These are phyloP conservation scores for Allygus modestus DNA, from an alignment of 2,888 invertebrate genomes.

Conservation along the genomic window DNA sequence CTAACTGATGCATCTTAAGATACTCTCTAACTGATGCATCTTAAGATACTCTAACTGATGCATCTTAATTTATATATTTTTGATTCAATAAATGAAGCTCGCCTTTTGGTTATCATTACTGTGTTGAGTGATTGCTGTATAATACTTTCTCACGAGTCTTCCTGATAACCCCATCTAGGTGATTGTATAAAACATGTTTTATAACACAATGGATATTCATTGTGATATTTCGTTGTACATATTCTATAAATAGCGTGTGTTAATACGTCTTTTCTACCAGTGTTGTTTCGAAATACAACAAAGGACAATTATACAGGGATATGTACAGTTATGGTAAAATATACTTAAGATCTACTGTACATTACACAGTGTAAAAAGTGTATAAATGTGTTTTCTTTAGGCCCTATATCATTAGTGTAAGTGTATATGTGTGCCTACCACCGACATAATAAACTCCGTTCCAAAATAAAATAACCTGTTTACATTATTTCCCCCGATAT, in stretches of 20 bases:
- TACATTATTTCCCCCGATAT: not conserved
- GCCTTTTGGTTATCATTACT: no score
- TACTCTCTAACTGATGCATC: no score
- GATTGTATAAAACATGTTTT: not conserved
- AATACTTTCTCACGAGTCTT: not conserved
- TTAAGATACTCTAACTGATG: no score
- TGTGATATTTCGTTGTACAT: constrained; percentile 30
- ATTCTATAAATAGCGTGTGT: constrained; percentile 34
- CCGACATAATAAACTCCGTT: constrained; percentile 38
- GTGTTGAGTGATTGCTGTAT: not conserved
- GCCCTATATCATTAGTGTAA: constrained; percentile 63
- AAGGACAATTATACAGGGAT: constrained; percentile 45
- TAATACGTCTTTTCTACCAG: constrained; percentile 41
- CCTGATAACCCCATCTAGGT: not conserved
- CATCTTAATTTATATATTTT: no score
- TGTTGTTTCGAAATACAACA: constrained; percentile 17
- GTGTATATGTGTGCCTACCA: constrained; percentile 63
- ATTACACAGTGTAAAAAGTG: constrained; percentile 31
- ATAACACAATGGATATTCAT: not conserved
- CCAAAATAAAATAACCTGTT: constrained; percentile 1
- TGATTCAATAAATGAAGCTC: no score
- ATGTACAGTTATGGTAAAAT: constrained; percentile 36
- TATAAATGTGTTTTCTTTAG: constrained; percentile 55
- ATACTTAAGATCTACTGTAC: constrained; percentile 5
- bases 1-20: no score